phyloP scores from a whole-genome alignment of 1,140 invertebrate genomes.

The Scaptomyza graminum region DNA sequence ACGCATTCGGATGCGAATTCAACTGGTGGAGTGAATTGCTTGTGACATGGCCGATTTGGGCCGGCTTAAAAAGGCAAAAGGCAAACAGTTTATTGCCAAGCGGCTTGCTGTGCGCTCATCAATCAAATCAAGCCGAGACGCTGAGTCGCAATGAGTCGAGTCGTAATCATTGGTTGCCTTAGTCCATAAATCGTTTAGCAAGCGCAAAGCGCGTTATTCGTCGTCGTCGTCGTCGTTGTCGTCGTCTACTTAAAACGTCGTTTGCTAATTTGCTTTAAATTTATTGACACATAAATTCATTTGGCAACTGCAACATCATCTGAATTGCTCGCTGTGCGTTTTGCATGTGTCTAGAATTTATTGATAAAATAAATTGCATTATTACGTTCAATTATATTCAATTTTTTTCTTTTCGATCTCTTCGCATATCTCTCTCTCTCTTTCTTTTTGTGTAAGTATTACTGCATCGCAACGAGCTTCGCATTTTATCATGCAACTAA shows the following conservation, averaged over 20 bases:
- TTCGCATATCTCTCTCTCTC: not conserved
- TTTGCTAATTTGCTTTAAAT: slow-evolving; percentile 80
- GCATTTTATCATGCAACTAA: slow-evolving; percentile 9
- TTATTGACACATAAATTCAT: slow-evolving; percentile 81
- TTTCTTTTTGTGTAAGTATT: not conserved
- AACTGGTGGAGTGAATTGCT: slow-evolving; percentile 15
- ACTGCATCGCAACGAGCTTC: slow-evolving; percentile 4
- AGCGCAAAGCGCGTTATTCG: slow-evolving; percentile 44
- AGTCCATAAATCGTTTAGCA: slow-evolving; percentile 67
- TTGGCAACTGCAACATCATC: slow-evolving; percentile 44
- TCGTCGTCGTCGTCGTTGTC: slow-evolving; percentile 40
- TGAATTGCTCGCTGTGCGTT: slow-evolving; percentile 57
- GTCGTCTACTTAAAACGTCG: slow-evolving; percentile 73
- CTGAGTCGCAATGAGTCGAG: slow-evolving; percentile 1
- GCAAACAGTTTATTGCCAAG: slow-evolving; percentile 7
- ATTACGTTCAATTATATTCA: slow-evolving; percentile 75
- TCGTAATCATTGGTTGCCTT: slow-evolving; percentile 6
- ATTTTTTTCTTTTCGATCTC: slow-evolving; percentile 12
- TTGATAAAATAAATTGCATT: slow-evolving; percentile 82
- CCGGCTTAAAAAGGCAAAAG: slow-evolving; percentile 54
- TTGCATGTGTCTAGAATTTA: slow-evolving; percentile 74
- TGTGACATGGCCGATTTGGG: slow-evolving; percentile 40
- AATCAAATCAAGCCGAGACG: slow-evolving; percentile 52
- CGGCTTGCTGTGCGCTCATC: slow-evolving; percentile 40
- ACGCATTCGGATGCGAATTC: slow-evolving; percentile 6